A percentile compares a stretch with the other conserved stretches of the same genome.
Evolutionary conservation across 2,113 vertebrate genomes (phyloP).

Genomic region (Turnix velox): DNA sequence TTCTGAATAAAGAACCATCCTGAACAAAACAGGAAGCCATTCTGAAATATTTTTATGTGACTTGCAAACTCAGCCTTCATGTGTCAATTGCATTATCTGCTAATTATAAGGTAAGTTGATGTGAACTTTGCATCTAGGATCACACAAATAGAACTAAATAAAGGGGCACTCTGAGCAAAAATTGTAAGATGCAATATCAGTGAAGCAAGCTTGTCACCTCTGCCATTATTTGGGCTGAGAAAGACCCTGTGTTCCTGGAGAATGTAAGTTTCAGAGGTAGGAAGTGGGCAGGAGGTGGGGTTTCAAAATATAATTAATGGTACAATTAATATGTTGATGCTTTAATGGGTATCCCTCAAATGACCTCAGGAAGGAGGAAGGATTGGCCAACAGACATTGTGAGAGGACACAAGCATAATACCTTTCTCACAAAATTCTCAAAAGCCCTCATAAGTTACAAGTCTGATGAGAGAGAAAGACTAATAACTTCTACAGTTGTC

Average conservation of each 20-base stretch:
- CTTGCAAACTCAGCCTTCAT: background rate
- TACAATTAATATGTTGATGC: slow-evolving; percentile 37
- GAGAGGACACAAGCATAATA: background rate
- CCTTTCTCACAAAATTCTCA: slow-evolving; percentile 1
- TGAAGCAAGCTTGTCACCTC: background rate
- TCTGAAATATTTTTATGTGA: background rate
- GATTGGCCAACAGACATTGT: background rate
- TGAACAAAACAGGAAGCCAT: background rate
- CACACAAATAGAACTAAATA: background rate
- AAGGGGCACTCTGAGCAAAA: background rate
- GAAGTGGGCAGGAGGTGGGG: background rate
- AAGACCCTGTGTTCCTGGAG: background rate
- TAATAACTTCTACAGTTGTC: background rate
- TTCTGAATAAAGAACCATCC: background rate
- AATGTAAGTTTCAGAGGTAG: background rate
- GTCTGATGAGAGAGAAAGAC: background rate
- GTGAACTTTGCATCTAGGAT: background rate
- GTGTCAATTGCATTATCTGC: background rate
- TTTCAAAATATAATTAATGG: slow-evolving; percentile 1
- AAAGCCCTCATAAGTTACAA: background rate
- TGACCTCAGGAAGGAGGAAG: slow-evolving; percentile 10
- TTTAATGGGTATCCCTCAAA: slow-evolving; percentile 1
- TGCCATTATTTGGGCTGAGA: background rate
- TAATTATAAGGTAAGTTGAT: background rate
- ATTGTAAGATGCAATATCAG: background rate